phyloP scores from a whole-genome alignment of 2,113 vertebrate species.

The Urocolius indicus region DNA sequence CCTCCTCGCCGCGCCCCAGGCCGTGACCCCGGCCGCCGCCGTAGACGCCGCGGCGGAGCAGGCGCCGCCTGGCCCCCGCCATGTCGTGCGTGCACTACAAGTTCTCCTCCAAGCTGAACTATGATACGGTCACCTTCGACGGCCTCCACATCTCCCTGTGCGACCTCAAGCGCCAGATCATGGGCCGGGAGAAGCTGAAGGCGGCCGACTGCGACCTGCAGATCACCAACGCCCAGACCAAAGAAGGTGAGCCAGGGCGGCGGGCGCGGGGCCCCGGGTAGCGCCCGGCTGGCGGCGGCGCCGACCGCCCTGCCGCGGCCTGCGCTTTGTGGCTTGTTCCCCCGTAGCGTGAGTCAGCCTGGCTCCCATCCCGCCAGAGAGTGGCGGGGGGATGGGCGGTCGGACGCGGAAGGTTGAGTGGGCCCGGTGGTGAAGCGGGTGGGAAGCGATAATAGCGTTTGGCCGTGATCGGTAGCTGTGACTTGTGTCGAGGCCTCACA shows the following conservation, averaged over 20 bases:
- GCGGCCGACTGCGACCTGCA: constrained; percentile 94
- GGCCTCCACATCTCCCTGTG: constrained; percentile 91
- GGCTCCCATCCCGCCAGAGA: background rate
- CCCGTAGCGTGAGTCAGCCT: background rate
- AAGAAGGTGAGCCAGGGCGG: constrained; percentile 85
- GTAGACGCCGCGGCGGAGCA: background rate
- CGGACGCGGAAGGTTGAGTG: too few relatives aligned
- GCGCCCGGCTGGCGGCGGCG: background rate
- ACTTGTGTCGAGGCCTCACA: fast-evolving
- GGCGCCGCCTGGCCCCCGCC: constrained; percentile 58
- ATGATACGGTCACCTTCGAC: constrained; percentile 95
- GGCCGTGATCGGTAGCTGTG: background rate
- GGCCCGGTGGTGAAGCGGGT: too few relatives aligned
- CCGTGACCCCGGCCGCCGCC: constrained; percentile 19
- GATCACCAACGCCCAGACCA: constrained; percentile 95
- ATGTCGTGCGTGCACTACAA: constrained; percentile 98
- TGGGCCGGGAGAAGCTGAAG: constrained; percentile 93
- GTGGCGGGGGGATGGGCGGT: background rate
- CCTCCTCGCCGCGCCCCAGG: too few relatives aligned
- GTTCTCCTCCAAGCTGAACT: constrained; percentile 96
- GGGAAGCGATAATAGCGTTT: background rate
- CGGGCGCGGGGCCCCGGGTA: background rate
- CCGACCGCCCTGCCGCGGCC: background rate
- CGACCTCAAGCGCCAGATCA: constrained; percentile 96
- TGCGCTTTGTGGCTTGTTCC: background rate